These are phyloP conservation scores for Myodes glareolus DNA, from an alignment of 2,113 vertebrate species.

Conservation along the genomic window DNA sequence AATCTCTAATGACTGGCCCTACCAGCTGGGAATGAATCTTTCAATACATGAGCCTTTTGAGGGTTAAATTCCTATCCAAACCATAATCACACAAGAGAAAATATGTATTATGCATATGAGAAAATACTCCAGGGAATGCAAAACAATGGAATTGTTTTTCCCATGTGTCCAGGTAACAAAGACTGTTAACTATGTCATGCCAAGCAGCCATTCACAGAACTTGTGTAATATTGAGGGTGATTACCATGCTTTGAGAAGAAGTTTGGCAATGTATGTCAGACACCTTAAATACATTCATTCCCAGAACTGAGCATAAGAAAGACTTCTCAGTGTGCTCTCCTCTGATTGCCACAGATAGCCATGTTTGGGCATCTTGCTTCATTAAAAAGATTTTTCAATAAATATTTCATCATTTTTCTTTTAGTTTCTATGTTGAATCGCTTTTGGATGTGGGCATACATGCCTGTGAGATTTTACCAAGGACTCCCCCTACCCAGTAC, in stretches of 20 bases:
- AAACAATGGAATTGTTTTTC: slow-evolving; percentile 36
- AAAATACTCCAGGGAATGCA: slow-evolving; percentile 16
- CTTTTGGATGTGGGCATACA: neutral
- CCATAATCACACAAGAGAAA: neutral
- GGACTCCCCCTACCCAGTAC: neutral
- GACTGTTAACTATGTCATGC: neutral
- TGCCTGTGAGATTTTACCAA: neutral
- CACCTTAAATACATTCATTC: slow-evolving; percentile 15
- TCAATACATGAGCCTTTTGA: neutral
- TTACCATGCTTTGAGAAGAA: neutral
- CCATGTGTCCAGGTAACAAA: neutral
- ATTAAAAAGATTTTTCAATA: neutral
- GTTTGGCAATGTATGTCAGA: neutral
- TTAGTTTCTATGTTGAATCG: neutral
- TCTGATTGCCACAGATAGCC: neutral
- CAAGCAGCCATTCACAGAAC: neutral
- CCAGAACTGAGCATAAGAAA: neutral
- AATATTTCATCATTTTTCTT: neutral
- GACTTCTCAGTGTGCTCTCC: neutral
- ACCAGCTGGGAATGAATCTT: neutral
- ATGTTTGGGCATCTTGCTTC: neutral
- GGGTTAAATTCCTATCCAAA: neutral
- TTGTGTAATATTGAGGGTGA: neutral
- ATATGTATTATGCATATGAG: neutral
- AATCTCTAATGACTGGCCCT: neutral